These are phyloP conservation scores for Eurois occulta DNA, from an alignment of 2,888 invertebrate species.

Conservation along the genomic window DNA sequence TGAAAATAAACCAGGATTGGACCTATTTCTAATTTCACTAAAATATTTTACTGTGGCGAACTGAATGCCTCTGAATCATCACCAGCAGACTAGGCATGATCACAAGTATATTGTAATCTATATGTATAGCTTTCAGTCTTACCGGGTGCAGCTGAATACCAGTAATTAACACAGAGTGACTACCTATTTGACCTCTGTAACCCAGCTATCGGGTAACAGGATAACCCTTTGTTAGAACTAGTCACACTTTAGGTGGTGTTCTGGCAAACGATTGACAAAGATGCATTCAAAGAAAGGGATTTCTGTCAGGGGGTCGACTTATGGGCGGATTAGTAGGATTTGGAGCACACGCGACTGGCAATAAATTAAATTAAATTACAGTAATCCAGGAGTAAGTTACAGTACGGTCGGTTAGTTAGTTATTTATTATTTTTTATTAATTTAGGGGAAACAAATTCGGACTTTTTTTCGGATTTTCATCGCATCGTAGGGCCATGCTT, in stretches of 20 bases:
- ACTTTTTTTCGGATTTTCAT: too few species aligned
- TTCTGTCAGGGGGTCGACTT: too few species aligned
- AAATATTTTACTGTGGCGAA: not conserved
- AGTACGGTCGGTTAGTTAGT: too few species aligned
- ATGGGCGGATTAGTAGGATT: too few species aligned
- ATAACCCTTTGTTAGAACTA: not conserved
- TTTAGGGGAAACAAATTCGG: too few species aligned
- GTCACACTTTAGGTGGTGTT: not conserved
- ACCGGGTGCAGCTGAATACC: not conserved
- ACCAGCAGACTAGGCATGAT: too few species aligned
- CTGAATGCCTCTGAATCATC: not conserved
- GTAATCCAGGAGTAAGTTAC: too few species aligned
- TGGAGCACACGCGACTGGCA: too few species aligned
- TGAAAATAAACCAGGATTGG: not conserved
- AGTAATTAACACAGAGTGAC: not conserved
- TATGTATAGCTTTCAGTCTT: too few species aligned
- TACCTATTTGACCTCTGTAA: not conserved
- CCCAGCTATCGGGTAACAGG: not conserved
- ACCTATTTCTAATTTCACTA: not conserved
- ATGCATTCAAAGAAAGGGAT: slow-evolving; percentile 1
- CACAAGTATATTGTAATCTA: not conserved
- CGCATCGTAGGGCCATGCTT: too few species aligned
- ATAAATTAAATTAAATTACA: too few species aligned
- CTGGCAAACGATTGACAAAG: not conserved
- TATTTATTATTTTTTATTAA: too few species aligned